Percentiles rank a stretch among this genome's conserved stretches.
phyloP scores from a whole-genome alignment of 2,888 invertebrate species.

The Chalcis sispes region DNA sequence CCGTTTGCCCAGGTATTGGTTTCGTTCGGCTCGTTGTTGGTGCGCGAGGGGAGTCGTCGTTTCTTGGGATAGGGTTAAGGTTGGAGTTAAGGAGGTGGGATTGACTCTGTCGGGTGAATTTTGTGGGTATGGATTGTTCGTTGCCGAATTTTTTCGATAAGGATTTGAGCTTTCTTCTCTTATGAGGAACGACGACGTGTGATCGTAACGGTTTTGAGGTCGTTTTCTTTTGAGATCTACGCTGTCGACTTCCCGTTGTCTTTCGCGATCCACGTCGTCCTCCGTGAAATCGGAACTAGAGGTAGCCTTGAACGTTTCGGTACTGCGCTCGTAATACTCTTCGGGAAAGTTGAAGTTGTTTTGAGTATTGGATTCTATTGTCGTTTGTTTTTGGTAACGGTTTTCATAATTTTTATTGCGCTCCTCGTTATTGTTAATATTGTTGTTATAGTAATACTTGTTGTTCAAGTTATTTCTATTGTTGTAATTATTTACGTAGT shows the following conservation, averaged over 20 bases:
- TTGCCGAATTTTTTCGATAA: slow-evolving; percentile 28
- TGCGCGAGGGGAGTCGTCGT: slow-evolving; percentile 21
- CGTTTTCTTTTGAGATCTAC: slow-evolving; percentile 40
- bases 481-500: slow-evolving; percentile 11
- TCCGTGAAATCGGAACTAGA: slow-evolving; percentile 44
- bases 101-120: not conserved
- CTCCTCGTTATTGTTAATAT: not conserved
- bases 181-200: slow-evolving; percentile 20
- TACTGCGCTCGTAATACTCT: not conserved
- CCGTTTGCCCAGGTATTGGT: slow-evolving; percentile 53
- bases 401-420: slow-evolving; percentile 4
- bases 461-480: not conserved
- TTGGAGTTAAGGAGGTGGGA: not conserved
- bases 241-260: slow-evolving; percentile 60
- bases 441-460: slow-evolving; percentile 1
- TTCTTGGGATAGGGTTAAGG: slow-evolving; percentile 19
- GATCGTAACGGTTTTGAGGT: not conserved
- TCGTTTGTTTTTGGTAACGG: not conserved
- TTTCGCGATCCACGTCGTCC: slow-evolving; percentile 59
- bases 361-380: not conserved
- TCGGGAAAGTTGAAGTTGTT: not conserved
- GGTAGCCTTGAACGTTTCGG: not conserved
- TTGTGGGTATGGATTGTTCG: slow-evolving; percentile 39
- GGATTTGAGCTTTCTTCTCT: slow-evolving; percentile 21
- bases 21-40: not conserved